These are phyloP conservation scores for Parazoanthus swiftii DNA, from an alignment of 92 coral and sea anemone genomes.

Conservation along the genomic window DNA sequence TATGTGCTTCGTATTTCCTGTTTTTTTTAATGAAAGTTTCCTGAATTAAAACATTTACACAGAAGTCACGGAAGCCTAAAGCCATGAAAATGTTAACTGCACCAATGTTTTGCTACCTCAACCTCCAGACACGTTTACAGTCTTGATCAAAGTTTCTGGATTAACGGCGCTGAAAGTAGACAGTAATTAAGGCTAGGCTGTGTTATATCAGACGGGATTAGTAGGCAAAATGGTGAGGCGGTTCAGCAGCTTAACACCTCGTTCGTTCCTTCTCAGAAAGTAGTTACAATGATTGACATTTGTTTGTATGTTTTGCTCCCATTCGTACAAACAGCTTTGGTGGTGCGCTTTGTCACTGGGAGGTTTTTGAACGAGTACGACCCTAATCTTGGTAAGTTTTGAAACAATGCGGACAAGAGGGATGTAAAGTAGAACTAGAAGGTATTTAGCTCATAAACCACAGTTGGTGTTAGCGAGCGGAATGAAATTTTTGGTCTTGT, in stretches of 20 bases:
- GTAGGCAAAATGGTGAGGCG: not conserved
- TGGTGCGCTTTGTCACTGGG: constrained; percentile 96
- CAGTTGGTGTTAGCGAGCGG: too few species aligned
- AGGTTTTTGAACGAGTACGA: constrained; percentile 94
- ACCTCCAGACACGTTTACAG: not conserved
- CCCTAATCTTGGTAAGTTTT: constrained; percentile 89
- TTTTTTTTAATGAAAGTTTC: not conserved
- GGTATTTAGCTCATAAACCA: too few species aligned
- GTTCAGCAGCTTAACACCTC: constrained; percentile 15
- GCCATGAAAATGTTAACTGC: not conserved
- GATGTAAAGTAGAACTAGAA: too few species aligned
- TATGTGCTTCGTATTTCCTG: constrained; percentile 7
- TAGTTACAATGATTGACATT: constrained; percentile 65
- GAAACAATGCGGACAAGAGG: not conserved
- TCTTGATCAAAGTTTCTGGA: not conserved
- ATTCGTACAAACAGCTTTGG: constrained; percentile 67
- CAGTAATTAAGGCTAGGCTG: not conserved
- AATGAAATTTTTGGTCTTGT: too few species aligned
- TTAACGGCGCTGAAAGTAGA: not conserved
- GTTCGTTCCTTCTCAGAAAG: constrained; percentile 46
- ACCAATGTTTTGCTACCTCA: not conserved
- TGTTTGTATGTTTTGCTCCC: constrained; percentile 15
- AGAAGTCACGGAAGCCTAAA: constrained; percentile 3
- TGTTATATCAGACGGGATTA: constrained; percentile 14
- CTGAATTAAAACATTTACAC: not conserved